Conservation (phyloP, 2,113 vertebrate genomes). For the Sminthopsis crassicaudata region DNA sequence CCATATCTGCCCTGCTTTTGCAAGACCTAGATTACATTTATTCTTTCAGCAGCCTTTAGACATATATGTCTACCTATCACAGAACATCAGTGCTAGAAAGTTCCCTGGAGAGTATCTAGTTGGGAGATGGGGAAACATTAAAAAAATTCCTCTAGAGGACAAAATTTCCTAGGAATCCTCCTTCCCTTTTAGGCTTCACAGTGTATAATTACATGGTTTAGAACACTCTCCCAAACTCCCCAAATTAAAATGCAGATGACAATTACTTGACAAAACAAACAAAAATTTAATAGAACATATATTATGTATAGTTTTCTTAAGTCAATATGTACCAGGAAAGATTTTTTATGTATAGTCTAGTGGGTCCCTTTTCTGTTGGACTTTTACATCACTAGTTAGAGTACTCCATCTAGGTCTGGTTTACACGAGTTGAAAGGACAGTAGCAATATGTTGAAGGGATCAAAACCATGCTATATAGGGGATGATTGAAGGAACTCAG, state of each 20-base stretch:
- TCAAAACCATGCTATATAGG: neutral
- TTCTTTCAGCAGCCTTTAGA: neutral
- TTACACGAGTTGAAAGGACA: neutral
- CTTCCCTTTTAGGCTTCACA: neutral
- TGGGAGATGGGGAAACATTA: neutral
- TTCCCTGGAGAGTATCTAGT: neutral
- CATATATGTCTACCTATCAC: neutral
- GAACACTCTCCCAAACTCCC: neutral
- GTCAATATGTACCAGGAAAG: neutral
- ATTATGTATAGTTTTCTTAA: neutral
- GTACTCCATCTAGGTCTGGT: neutral
- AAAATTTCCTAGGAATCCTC: neutral
- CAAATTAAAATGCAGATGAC: neutral
- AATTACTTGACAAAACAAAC: neutral
- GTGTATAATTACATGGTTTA: neutral
- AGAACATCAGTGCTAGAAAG: neutral
- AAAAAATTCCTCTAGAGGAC: neutral
- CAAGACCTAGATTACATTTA: neutral
- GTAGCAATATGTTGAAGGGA: neutral
- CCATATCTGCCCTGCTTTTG: neutral
- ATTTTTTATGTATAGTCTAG: neutral
- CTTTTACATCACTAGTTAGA: neutral
- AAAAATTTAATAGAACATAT: neutral
- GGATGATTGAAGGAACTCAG: neutral
- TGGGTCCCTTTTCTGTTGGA: neutral